phyloP scores from a whole-genome alignment of 2,797 vertebrate species.

The Picus viridis region DNA sequence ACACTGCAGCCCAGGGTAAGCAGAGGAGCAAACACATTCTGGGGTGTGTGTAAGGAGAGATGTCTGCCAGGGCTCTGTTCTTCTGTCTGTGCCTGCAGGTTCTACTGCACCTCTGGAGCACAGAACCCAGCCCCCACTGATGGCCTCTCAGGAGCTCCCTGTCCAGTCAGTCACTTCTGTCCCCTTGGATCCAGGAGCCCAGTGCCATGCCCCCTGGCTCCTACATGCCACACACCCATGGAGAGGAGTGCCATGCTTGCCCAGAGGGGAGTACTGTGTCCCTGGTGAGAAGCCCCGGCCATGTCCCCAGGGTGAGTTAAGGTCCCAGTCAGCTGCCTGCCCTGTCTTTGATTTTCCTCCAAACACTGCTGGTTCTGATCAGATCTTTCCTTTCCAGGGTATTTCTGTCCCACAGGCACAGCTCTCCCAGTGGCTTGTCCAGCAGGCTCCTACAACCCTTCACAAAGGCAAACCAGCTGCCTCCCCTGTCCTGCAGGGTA shows the following conservation, averaged over 20 bases:
- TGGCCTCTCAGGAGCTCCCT: conserved; percentile 81
- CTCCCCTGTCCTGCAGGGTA: conserved; percentile 87
- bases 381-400: conserved; percentile 76
- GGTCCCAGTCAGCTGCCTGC: rapidly evolving
- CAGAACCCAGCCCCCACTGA: conserved; percentile 74
- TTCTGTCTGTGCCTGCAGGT: conserved; percentile 70
- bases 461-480: conserved; percentile 81
- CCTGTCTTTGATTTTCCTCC: background rate
- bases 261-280: conserved; percentile 86
- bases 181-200: conserved; percentile 79
- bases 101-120: conserved; percentile 81
- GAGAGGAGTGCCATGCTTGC: conserved; percentile 82
- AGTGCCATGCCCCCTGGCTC: conserved; percentile 83
- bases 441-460: conserved; percentile 83
- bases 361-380: background rate
- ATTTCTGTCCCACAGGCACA: conserved; percentile 88
- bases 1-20: conserved; percentile 84
- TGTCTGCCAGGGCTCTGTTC: rapidly evolving
- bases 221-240: conserved; percentile 75
- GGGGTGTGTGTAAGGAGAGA: background rate
- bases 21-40: rapidly evolving
- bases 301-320: conserved; percentile 87
- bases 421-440: conserved; percentile 83
- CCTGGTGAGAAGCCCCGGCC: conserved; percentile 75
- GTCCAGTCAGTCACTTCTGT: conserved; percentile 83